Conservation (phyloP, 2,888 invertebrate genomes). For the Pseudoips prasinana region DNA sequence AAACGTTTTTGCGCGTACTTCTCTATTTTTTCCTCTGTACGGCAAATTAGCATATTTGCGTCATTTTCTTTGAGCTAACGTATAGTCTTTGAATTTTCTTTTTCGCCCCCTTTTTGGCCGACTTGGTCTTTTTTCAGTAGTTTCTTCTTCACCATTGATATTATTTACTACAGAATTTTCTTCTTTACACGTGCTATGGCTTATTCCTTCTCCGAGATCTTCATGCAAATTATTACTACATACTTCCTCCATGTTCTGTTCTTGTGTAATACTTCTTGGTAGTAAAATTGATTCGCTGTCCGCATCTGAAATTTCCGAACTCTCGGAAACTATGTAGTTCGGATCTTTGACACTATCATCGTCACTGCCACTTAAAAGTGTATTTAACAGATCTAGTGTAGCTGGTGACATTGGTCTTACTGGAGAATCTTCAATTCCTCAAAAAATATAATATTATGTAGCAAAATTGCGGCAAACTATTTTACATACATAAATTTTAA, state of each 20-base stretch:
- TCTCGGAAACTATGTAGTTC: conserved; percentile 4
- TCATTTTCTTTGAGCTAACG: conserved; percentile 6
- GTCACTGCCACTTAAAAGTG: conserved; percentile 4
- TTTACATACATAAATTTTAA: no score
- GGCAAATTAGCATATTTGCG: conserved; percentile 5
- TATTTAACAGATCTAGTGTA: conserved; percentile 3
- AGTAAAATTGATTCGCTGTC: conserved; percentile 5
- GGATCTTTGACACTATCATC: conserved; percentile 5
- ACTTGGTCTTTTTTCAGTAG: no score
- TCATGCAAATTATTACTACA: conserved; percentile 5
- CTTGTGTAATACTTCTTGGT: conserved; percentile 4
- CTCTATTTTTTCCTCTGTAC: no score
- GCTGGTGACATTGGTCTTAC: conserved; percentile 4
- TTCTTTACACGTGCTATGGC: conserved; percentile 4
- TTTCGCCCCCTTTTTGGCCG: conserved; percentile 4
- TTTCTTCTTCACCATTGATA: no score
- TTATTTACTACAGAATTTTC: conserved; percentile 4
- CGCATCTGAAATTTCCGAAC: no score
- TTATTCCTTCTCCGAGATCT: conserved; percentile 1
- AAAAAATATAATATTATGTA: conserved; percentile 1
- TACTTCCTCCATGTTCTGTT: conserved; percentile 5
- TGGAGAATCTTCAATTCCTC: conserved; percentile 6
- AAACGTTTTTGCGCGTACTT: background rate
- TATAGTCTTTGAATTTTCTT: conserved; percentile 3
- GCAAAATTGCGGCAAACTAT: no score